Percentiles rank a stretch among this genome's conserved stretches.
These are phyloP conservation scores for Saxidomus purpurata DNA, from an alignment of 1,140 invertebrate species.

Conservation along the genomic window DNA sequence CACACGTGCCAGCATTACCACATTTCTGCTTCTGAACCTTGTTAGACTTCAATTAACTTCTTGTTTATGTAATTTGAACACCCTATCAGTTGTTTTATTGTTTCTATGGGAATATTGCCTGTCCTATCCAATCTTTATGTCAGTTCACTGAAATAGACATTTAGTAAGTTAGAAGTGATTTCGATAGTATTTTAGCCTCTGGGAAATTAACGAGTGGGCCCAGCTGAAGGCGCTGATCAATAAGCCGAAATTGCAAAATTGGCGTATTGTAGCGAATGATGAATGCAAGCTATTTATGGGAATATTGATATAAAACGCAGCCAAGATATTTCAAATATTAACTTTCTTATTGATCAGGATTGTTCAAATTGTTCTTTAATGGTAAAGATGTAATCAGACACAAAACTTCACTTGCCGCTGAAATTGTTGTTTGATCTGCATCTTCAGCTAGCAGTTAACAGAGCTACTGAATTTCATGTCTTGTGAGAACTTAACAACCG, in stretches of 20 bases:
- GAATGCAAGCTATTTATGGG: conserved; percentile 46
- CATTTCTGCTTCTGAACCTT: background rate
- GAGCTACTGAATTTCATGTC: no score
- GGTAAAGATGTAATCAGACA: background rate
- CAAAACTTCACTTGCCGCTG: background rate
- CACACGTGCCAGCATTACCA: background rate
- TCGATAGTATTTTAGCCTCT: conserved; percentile 24
- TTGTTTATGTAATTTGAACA: background rate
- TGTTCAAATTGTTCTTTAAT: conserved; percentile 41
- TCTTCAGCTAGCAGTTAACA: no score
- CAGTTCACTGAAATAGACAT: background rate
- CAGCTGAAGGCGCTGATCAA: conserved; percentile 52
- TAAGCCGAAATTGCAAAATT: conserved; percentile 48
- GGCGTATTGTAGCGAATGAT: conserved; percentile 48
- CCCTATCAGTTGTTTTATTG: background rate
- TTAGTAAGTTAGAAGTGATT: conserved; percentile 34
- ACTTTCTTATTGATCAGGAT: conserved; percentile 42
- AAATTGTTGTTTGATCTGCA: background rate
- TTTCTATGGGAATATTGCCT: conserved; percentile 22
- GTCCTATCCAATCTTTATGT: background rate
- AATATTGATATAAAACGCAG: conserved; percentile 45
- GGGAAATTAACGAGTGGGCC: conserved; percentile 50
- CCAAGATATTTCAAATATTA: conserved; percentile 51
- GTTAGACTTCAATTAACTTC: background rate
- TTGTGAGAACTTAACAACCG: no score